Evolutionary conservation across 2,888 invertebrate genomes (phyloP).

Genomic region (Brenthis ino): DNA sequence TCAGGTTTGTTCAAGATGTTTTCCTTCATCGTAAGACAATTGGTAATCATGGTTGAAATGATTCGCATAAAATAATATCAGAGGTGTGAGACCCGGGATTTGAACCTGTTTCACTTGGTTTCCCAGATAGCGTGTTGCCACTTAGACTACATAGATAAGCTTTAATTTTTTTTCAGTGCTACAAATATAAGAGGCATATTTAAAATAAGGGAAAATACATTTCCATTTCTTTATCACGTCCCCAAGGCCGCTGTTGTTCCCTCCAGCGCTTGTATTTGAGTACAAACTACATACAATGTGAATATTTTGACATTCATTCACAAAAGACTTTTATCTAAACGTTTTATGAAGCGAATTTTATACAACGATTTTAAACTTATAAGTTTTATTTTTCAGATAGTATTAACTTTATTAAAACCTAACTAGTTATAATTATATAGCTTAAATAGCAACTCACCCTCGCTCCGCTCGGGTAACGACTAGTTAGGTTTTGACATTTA

Average conservation of each 20-base stretch:
- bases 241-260: conserved; percentile 22
- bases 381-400: neutral
- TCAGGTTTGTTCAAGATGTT: too few species aligned
- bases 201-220: conserved; percentile 23
- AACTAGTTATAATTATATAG: too few species aligned
- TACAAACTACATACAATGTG: conserved; percentile 24
- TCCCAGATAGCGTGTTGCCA: too few species aligned
- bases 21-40: too few species aligned
- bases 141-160: too few species aligned
- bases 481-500: too few species aligned
- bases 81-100: too few species aligned
- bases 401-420: neutral
- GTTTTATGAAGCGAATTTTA: conserved; percentile 19
- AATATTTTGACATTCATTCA: conserved; percentile 23
- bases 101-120: too few species aligned
- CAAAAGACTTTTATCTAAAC: conserved; percentile 23
- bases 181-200: conserved; percentile 12
- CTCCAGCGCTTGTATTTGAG: conserved; percentile 21
- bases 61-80: too few species aligned
- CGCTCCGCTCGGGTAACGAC: too few species aligned
- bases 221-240: conserved; percentile 29
- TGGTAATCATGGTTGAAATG: too few species aligned
- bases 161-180: neutral
- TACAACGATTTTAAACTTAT: conserved; percentile 8
- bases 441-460: too few species aligned